Conservation (phyloP, 2,888 invertebrate genomes). For the Dynastes tityus region DNA sequence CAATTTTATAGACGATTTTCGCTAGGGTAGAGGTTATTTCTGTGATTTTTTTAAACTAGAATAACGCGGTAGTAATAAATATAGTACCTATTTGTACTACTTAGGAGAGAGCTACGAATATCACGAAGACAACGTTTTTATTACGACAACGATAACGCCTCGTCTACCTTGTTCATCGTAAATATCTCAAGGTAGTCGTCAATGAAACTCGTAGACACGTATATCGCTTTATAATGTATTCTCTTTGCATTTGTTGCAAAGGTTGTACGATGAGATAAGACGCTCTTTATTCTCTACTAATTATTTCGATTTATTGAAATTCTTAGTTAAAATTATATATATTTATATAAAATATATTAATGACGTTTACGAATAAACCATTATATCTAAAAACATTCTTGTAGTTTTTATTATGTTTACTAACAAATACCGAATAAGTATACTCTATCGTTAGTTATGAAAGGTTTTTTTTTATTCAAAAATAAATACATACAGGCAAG, state of each 20-base stretch:
- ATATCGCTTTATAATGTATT: slow-evolving; percentile 27
- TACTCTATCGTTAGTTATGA: neutral
- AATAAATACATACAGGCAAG: too few species aligned
- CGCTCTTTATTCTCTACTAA: slow-evolving; percentile 12
- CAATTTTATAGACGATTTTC: slow-evolving; percentile 51
- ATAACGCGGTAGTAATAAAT: slow-evolving; percentile 31
- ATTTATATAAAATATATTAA: slow-evolving; percentile 36
- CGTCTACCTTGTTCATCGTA: slow-evolving; percentile 26
- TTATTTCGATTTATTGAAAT: slow-evolving; percentile 45
- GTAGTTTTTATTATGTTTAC: slow-evolving; percentile 28
- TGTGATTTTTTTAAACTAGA: slow-evolving; percentile 46
- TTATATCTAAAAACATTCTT: slow-evolving; percentile 15
- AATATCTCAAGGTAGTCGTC: slow-evolving; percentile 35
- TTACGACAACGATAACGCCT: neutral
- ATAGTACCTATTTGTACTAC: slow-evolving; percentile 30
- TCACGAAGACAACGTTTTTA: neutral
- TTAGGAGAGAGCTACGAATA: slow-evolving; percentile 17
- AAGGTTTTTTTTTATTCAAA: too few species aligned
- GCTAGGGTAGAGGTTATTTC: slow-evolving; percentile 52
- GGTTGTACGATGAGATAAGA: neutral
- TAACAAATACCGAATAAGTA: neutral
- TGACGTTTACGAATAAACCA: slow-evolving; percentile 36
- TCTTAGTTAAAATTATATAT: slow-evolving; percentile 18
- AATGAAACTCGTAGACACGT: slow-evolving; percentile 36
- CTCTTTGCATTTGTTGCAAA: slow-evolving; percentile 38